phyloP scores from a whole-genome alignment of 2,797 vertebrate genomes.

The Rhinatrema bivittatum region DNA sequence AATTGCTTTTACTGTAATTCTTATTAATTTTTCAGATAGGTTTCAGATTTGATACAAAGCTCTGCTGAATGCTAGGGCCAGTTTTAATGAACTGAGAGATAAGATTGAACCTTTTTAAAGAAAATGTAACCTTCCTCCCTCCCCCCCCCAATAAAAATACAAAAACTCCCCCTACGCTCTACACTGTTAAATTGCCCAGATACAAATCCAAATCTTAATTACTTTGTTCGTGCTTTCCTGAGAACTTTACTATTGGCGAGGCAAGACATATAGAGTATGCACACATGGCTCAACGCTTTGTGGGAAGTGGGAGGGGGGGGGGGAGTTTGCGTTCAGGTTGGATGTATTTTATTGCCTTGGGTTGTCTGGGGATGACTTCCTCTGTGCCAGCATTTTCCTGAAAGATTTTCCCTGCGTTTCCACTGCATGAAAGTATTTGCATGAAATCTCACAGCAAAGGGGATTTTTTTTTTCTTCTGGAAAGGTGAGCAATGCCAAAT shows the following conservation, averaged over 20 bases:
- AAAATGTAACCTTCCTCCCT: no score
- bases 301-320: no score
- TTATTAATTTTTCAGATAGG: conserved; percentile 64
- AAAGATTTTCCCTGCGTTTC: no score
- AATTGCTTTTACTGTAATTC: conserved; percentile 65
- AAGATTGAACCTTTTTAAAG: conserved; percentile 58
- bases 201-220: conserved; percentile 66
- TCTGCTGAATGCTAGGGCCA: conserved; percentile 50
- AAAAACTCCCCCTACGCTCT: no score
- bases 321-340: conserved; percentile 31
- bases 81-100: conserved; percentile 67
- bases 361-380: no score
- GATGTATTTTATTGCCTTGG: conserved; percentile 19
- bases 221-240: conserved; percentile 62
- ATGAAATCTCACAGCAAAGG: no score
- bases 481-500: no score
- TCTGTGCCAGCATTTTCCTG: no score
- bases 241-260: conserved; percentile 36
- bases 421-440: no score
- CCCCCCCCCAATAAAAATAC: no score
- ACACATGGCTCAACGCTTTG: conserved; percentile 36
- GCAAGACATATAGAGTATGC: conserved; percentile 25
- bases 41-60: conserved; percentile 58
- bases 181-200: conserved; percentile 58
- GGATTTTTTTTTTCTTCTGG: no score